Conservation (phyloP, 2,888 invertebrate genomes). For the Amphipoea oculea region DNA sequence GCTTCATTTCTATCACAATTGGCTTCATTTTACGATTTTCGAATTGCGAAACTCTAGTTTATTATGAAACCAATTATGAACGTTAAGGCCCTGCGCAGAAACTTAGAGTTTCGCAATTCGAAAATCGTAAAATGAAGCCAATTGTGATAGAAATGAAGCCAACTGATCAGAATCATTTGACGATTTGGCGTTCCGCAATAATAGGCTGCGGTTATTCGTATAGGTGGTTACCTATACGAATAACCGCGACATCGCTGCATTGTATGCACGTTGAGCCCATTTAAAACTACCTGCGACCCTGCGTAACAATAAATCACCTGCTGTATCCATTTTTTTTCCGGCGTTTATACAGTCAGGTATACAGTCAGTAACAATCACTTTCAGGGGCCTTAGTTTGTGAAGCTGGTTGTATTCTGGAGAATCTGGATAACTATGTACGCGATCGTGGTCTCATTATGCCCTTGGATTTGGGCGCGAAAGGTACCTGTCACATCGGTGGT, state of each 20-base stretch:
- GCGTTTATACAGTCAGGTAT: background rate
- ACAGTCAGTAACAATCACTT: conserved; percentile 23
- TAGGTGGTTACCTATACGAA: no score
- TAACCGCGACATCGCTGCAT: background rate
- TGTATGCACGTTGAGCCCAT: conserved; percentile 12
- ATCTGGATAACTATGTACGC: conserved; percentile 93
- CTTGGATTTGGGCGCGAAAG: conserved; percentile 98
- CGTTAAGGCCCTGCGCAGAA: no score
- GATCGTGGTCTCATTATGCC: conserved; percentile 97
- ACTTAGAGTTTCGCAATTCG: no score
- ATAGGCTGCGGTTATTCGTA: background rate
- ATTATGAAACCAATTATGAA: no score
- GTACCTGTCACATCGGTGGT: conserved; percentile 98
- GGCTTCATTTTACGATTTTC: no score
- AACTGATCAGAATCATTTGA: no score
- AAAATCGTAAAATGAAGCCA: no score
- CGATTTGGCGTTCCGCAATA: no score
- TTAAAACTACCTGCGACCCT: conserved; percentile 5
- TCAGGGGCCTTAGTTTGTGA: conserved; percentile 95
- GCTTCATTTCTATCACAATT: no score
- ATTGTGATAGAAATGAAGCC: no score
- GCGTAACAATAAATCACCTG: conserved; percentile 18
- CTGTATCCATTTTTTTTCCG: background rate
- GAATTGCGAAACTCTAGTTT: no score
- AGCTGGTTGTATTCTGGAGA: conserved; percentile 98